These are phyloP conservation scores for Harpalus rufipes DNA, from an alignment of 2,888 invertebrate genomes.

Conservation along the genomic window DNA sequence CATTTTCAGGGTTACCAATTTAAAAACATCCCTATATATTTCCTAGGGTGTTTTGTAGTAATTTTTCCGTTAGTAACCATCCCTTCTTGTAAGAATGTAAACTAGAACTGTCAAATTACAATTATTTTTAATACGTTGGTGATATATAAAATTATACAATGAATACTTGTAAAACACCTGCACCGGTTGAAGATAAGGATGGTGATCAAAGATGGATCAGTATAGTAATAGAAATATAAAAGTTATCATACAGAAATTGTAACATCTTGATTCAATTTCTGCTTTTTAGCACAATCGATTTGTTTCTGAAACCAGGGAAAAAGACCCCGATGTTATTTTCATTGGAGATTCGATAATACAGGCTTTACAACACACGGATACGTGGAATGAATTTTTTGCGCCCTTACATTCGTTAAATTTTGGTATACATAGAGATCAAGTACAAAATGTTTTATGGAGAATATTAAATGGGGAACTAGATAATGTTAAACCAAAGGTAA, in stretches of 20 bases:
- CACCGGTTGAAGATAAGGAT: constrained; percentile 86
- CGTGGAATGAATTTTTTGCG: constrained; percentile 94
- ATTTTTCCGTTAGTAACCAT: constrained; percentile 17
- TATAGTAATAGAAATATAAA: constrained; percentile 78
- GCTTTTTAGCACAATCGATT: constrained; percentile 89
- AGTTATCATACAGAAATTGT: background rate
- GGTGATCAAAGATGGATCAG: constrained; percentile 93
- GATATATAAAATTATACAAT: constrained; percentile 75
- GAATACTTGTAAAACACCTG: constrained; percentile 87
- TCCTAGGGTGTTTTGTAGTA: constrained; percentile 25
- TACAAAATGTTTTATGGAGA: constrained; percentile 94
- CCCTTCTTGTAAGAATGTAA: constrained; percentile 42
- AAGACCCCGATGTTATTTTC: constrained; percentile 95
- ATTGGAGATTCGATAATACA: constrained; percentile 94
- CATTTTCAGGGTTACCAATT: background rate
- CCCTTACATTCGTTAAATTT: constrained; percentile 95
- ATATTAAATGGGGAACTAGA: constrained; percentile 94
- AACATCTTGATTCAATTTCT: constrained; percentile 8
- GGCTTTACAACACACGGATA: constrained; percentile 89
- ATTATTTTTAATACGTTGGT: constrained; percentile 49
- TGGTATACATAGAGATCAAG: constrained; percentile 92
- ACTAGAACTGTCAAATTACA: constrained; percentile 54
- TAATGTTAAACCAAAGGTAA: constrained; percentile 91
- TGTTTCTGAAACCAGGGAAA: constrained; percentile 90
- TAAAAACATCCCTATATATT: background rate